phyloP scores from a whole-genome alignment of 2,113 vertebrate genomes.

The Neodontobutis hainanensis region DNA sequence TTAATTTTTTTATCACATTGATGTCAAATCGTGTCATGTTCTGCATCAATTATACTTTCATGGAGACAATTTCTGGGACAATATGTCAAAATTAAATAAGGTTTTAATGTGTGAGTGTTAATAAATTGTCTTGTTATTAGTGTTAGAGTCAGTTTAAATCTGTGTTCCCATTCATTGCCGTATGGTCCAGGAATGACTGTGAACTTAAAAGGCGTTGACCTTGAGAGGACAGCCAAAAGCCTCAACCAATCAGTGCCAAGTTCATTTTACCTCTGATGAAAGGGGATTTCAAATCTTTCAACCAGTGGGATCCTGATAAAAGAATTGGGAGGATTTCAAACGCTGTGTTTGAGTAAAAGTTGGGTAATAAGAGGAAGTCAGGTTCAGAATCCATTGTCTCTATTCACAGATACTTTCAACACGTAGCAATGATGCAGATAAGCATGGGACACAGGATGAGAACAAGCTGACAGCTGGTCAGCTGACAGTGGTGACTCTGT shows the following conservation, averaged over 20 bases:
- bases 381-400: constrained; percentile 17
- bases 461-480: constrained; percentile 37
- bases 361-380: constrained; percentile 36
- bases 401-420: constrained; percentile 49
- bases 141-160: neutral
- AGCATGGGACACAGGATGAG: constrained; percentile 13
- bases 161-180: neutral
- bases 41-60: constrained; percentile 1
- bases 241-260: constrained; percentile 36
- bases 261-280: constrained; percentile 65
- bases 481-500: neutral
- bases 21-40: constrained; percentile 16
- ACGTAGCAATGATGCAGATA: constrained; percentile 54
- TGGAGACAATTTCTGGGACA: neutral
- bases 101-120: neutral
- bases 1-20: constrained; percentile 10
- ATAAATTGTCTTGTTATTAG: neutral
- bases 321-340: constrained; percentile 26
- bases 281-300: constrained; percentile 51
- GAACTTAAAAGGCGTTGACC: constrained; percentile 43
- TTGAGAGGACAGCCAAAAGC: constrained; percentile 55
- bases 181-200: neutral
- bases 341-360: constrained; percentile 14
- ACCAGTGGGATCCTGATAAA: constrained; percentile 32
- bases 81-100: constrained; percentile 11